Conservation (phyloP, 2,888 invertebrate genomes). For the Saturnia japonica region DNA sequence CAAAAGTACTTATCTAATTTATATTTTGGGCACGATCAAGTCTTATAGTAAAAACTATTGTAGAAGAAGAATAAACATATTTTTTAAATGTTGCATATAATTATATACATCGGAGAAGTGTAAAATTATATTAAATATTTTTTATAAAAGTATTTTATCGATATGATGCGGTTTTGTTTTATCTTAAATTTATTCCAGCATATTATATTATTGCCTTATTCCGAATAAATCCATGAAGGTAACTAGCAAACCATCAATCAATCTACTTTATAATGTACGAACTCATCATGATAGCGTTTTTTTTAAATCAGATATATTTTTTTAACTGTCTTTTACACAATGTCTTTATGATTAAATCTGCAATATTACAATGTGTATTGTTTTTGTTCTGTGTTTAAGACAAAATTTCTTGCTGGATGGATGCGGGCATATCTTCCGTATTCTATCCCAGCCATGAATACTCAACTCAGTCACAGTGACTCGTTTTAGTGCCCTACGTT, state of each 20-base stretch:
- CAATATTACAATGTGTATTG: background rate
- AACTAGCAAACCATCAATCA: background rate
- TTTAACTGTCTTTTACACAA: background rate
- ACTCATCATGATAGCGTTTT: background rate
- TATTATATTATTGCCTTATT: slow-evolving; percentile 33
- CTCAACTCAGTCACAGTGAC: no score
- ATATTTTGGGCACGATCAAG: background rate
- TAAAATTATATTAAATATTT: no score
- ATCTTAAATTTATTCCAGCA: slow-evolving; percentile 32
- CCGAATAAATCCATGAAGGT: slow-evolving; percentile 25
- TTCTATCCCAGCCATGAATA: no score
- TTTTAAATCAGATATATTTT: background rate
- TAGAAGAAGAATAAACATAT: background rate
- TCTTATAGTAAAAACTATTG: slow-evolving; percentile 4
- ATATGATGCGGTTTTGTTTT: slow-evolving; percentile 33
- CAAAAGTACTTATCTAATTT: slow-evolving; percentile 17
- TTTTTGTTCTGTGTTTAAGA: background rate
- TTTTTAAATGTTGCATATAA: slow-evolving; percentile 22
- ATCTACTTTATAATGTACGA: slow-evolving; percentile 11
- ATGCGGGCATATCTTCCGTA: no score
- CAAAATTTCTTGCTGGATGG: no score
- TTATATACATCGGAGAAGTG: no score
- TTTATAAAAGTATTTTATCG: slow-evolving; percentile 23
- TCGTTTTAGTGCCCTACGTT: no score
- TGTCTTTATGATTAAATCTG: background rate